Evolutionary conservation across 1,140 invertebrate species (phyloP).

Genomic region (honey bee (Apis mellifera)): DNA sequence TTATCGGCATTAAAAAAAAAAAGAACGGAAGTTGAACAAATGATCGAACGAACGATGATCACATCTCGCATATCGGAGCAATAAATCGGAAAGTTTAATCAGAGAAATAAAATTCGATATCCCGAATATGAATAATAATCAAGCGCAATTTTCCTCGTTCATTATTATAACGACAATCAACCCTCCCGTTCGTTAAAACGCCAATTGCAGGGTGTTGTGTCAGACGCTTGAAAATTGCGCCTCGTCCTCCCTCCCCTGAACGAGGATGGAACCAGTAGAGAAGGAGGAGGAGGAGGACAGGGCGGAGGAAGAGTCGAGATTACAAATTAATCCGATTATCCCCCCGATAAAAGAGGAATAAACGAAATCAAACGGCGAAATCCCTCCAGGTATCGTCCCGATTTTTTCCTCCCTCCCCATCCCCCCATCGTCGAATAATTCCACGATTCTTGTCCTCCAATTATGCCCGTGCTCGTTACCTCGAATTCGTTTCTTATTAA

Average conservation of each 20-base stretch:
- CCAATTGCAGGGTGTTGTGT: background rate
- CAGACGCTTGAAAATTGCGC: background rate
- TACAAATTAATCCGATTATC: conserved; percentile 39
- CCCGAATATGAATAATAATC: background rate
- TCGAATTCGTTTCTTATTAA: conserved; percentile 35
- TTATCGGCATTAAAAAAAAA: too few species aligned
- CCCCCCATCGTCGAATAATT: background rate
- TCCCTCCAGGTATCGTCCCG: background rate
- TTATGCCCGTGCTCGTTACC: background rate
- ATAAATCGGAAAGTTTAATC: background rate
- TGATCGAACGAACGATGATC: too few species aligned
- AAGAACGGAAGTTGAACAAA: too few species aligned
- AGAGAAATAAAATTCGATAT: background rate
- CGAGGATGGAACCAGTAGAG: background rate
- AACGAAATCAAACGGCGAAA: conserved; percentile 23
- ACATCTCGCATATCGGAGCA: background rate
- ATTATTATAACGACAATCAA: background rate
- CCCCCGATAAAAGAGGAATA: background rate
- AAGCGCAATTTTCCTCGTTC: background rate
- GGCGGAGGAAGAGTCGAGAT: background rate
- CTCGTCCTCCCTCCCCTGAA: background rate
- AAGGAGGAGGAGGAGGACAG: too few species aligned
- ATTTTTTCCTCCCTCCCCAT: conserved; percentile 10
- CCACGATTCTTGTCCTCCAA: conserved; percentile 16
- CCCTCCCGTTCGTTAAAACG: background rate